Base-by-base conservation (phyloP, 35 echinoderm and acorn worm species). In the Patiria miniata region DNA sequence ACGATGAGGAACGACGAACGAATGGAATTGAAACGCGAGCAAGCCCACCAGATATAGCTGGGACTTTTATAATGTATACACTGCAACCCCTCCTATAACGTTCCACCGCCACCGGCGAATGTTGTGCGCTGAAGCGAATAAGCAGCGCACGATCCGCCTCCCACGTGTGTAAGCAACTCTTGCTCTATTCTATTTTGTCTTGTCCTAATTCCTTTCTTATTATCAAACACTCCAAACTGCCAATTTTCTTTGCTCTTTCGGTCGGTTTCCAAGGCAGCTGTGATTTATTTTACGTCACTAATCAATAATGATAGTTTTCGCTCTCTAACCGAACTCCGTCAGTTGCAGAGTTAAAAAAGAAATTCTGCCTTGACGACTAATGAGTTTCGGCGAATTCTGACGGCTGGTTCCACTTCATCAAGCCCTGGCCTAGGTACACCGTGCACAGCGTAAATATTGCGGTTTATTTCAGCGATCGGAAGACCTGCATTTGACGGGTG, bases 401-500 rank as follows among this genome's bases (percentile, higher is more conserved):
- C 65, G 65, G 26, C 65, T 16, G 65, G 34, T 26, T 73, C 34
- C 65, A 73, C 65, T 73, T 73, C 65, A 73, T 73, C 65, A 73
- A 73, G 34, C 29, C 65, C 65, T 61, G 65, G 23, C 65, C 65
- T 73, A 73, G 65, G 65, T 34, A 32, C 26, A 73, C 26, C 65
- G 65, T 10, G 23, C 26, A 34, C 65, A 34, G 34, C 34, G 65
- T 73, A 73, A 73, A 73, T 73, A 73, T 73, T 73, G 65, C 65
- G 65, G 65, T 73, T 47, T 47, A 12, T 47, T 47, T 47, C 42
- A 6, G 42, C 42, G 42, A 47, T 47, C 26, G 65, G 26, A 34
- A 34, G 65, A 73, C 65, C 65, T 73, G 65, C 34, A 30, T 30
- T 73, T 73, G 65, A 73, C 65, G 65, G 65, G 65, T 73, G 23